Conservation (phyloP, 2,888 invertebrate genomes). For the Notocelia uddmanniana region DNA sequence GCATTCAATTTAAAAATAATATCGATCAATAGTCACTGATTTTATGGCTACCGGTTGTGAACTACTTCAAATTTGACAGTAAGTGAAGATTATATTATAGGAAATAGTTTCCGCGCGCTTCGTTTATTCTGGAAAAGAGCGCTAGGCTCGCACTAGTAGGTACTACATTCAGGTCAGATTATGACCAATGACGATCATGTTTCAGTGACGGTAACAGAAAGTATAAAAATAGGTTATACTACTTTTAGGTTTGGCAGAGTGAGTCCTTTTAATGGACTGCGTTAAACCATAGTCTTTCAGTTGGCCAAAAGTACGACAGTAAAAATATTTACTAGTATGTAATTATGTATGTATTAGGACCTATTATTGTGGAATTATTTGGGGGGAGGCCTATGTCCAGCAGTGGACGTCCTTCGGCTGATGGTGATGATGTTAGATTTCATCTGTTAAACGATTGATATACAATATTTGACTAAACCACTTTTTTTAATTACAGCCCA, state of each 20-base stretch:
- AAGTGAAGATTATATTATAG: constrained; percentile 1
- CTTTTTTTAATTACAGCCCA: constrained; percentile 27
- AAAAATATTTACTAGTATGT: neutral
- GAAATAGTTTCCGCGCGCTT: neutral
- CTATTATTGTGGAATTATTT: too few relatives aligned
- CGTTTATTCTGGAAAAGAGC: neutral
- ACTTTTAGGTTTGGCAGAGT: neutral
- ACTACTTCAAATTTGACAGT: constrained; percentile 9
- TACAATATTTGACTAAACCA: neutral
- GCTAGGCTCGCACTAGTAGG: too few relatives aligned
- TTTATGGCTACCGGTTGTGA: constrained; percentile 28
- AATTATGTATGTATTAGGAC: too few relatives aligned
- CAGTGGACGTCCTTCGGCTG: too few relatives aligned
- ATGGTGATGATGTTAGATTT: neutral
- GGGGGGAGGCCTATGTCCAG: too few relatives aligned
- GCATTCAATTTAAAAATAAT: constrained; percentile 52
- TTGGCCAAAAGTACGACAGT: neutral
- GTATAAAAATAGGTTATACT: neutral
- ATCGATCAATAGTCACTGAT: constrained; percentile 51
- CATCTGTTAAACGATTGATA: neutral
- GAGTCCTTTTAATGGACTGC: neutral
- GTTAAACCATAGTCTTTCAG: neutral
- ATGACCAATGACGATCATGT: too few relatives aligned
- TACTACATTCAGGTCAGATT: neutral
- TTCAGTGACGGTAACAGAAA: too few relatives aligned